phyloP scores from a whole-genome alignment of 2,888 invertebrate species.

The Tetranychus truncatus region DNA sequence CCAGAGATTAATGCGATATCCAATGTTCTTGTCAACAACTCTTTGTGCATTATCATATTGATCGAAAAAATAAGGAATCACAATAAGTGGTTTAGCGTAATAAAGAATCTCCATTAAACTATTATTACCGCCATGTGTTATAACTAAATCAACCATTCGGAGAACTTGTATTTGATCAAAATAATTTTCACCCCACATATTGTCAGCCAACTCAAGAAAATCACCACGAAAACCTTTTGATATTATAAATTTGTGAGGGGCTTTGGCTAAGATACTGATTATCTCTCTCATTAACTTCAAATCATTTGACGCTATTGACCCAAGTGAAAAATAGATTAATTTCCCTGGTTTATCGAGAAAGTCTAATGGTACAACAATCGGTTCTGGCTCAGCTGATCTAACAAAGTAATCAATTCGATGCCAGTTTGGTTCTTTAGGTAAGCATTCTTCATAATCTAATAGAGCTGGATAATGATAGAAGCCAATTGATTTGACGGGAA shows the following conservation, averaged over 20 bases:
- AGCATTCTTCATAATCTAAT: constrained; percentile 8
- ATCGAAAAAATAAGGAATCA: constrained; percentile 10
- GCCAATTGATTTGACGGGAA: not conserved
- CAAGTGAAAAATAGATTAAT: constrained; percentile 4
- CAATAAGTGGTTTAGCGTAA: not conserved
- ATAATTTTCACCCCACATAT: constrained; percentile 15
- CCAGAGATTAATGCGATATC: not conserved
- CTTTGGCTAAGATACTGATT: constrained; percentile 10
- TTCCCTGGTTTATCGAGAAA: constrained; percentile 1
- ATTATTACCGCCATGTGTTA: constrained; percentile 20
- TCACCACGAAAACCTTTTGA: constrained; percentile 14
- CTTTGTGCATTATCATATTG: constrained; percentile 17
- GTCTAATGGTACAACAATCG: not conserved
- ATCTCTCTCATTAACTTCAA: constrained; percentile 15
- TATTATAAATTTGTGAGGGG: constrained; percentile 14
- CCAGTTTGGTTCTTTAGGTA: not conserved
- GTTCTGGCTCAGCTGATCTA: not conserved
- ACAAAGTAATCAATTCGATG: not conserved
- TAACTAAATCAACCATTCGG: constrained; percentile 15
- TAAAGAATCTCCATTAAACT: constrained; percentile 13
- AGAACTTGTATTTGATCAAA: constrained; percentile 13
- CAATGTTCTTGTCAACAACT: not conserved
- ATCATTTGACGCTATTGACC: not conserved
- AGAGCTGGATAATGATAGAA: constrained; percentile 11
- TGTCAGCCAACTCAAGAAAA: not conserved